Evolutionary conservation across 2,113 vertebrate genomes (phyloP), one percentile per base, ranked within the genome.

Genomic region (Gymnobelideus leadbeateri): DNA sequence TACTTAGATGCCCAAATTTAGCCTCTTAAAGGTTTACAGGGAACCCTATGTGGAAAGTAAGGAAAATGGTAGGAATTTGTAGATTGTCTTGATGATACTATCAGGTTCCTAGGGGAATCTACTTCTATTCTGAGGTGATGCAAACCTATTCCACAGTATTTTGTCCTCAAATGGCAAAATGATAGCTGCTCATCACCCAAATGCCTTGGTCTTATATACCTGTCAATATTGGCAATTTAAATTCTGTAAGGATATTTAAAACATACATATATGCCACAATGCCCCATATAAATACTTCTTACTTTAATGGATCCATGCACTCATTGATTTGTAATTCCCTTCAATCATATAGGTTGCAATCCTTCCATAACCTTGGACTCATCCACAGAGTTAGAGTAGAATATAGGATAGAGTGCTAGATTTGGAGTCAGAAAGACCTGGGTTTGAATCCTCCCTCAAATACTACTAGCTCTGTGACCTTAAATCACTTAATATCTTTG

Each of bases 141-240:
- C 94, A 94, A 96, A 98, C 92, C 92, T 95, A 21, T 95, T 98
- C 96, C 96, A 96, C 68, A 93, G 89, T 84, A 92, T 93, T 91
- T 94, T 96, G 93, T 97, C 89, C 96, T 97, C 94, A 51, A 94
- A 97, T 93, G 95, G 0, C 46, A 97, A 97, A 97, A 97, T 93
- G 95, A 96, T 92, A 97, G 61, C 93, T 97, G 92, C 95, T 97
- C 96, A 97, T 95, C 95, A 95, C 92, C 92, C 77, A 43, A 37
- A 21, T 21, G 19, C 19, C n/a, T n/a, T 84, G 68, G 16, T 43
- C n/a, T 43, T 43, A 43, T 43, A 84, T 84, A 84, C 31, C 61
- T 77, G 37, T 84, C n/a, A 84, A 84, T 43, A 84, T 23, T 84
- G 16, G 16, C 68, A 43, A 21, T 84, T 84, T 23, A 84, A 84